Percentiles rank a stretch among this genome's conserved stretches.
Evolutionary conservation across 2,888 invertebrate genomes (phyloP).

Genomic region (Diachrysia chrysitis): DNA sequence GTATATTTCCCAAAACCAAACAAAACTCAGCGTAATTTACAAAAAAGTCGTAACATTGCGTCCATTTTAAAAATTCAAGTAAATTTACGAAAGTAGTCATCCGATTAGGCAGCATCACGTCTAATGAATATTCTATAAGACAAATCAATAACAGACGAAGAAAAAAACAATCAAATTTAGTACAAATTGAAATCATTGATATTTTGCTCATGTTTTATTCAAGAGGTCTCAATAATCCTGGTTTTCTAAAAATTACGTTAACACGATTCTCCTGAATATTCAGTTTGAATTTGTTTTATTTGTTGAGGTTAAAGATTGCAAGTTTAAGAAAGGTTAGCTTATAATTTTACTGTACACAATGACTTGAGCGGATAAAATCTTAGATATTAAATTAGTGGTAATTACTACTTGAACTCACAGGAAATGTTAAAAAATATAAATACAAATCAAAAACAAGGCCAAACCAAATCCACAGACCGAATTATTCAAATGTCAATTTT

Average conservation of each 20-base stretch:
- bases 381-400: too few species aligned
- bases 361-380: neutral
- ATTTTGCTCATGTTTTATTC: constrained; percentile 52
- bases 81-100: constrained; percentile 34
- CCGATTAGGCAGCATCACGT: constrained; percentile 45
- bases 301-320: neutral
- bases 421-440: too few species aligned
- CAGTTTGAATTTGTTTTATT: constrained; percentile 29
- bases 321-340: neutral
- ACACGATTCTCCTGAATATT: constrained; percentile 35
- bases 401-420: too few species aligned
- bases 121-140: constrained; percentile 52
- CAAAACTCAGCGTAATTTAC: constrained; percentile 14
- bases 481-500: too few species aligned
- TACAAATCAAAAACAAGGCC: too few species aligned
- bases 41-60: neutral
- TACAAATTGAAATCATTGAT: constrained; percentile 56
- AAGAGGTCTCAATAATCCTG: constrained; percentile 37
- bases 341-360: neutral
- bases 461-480: too few species aligned
- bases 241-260: constrained; percentile 34
- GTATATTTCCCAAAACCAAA: constrained; percentile 10
- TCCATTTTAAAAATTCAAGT: constrained; percentile 4
- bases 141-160: constrained; percentile 41
- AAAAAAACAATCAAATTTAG: constrained; percentile 57